phyloP scores from a whole-genome alignment of 2,113 vertebrate genomes.

The Ophiodon elongatus region DNA sequence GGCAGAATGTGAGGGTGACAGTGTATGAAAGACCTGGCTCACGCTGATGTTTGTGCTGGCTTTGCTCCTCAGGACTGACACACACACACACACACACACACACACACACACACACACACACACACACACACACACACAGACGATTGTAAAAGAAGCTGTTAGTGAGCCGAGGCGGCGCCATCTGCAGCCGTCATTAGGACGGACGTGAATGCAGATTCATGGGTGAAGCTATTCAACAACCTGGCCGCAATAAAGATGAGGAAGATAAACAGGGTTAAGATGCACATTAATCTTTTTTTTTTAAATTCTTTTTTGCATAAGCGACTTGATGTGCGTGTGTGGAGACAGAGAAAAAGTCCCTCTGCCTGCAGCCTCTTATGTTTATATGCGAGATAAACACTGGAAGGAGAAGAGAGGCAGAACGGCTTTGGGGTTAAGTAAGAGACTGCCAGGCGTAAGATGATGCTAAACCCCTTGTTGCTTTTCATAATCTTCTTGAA shows the following conservation, averaged over 20 bases:
- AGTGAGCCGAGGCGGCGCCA: slow-evolving; percentile 61
- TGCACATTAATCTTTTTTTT: slow-evolving; percentile 68
- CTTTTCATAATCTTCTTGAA: slow-evolving; percentile 75
- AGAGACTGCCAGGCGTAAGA: slow-evolving; percentile 51
- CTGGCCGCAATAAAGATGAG: slow-evolving; percentile 60
- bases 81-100: background rate
- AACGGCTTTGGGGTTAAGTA: background rate
- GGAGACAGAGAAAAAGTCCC: background rate
- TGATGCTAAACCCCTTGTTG: slow-evolving; percentile 69
- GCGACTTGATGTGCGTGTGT: background rate
- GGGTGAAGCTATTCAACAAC: slow-evolving; percentile 66
- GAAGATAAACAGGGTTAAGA: slow-evolving; percentile 74
- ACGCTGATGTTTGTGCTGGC: slow-evolving; percentile 55
- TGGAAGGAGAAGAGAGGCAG: slow-evolving; percentile 33
- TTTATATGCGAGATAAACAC: slow-evolving; percentile 42
- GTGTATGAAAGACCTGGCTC: slow-evolving; percentile 62
- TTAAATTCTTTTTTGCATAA: slow-evolving; percentile 46
- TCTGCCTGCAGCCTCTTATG: slow-evolving; percentile 23
- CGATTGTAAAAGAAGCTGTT: slow-evolving; percentile 72
- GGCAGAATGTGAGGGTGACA: slow-evolving; percentile 48
- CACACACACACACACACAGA: background rate
- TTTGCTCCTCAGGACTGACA: slow-evolving; percentile 50
- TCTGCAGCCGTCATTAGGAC: slow-evolving; percentile 75
- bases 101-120: background rate
- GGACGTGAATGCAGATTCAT: slow-evolving; percentile 70